Evolutionary conservation across 2,888 invertebrate genomes (phyloP).

Genomic region (Oscheius sp.): DNA sequence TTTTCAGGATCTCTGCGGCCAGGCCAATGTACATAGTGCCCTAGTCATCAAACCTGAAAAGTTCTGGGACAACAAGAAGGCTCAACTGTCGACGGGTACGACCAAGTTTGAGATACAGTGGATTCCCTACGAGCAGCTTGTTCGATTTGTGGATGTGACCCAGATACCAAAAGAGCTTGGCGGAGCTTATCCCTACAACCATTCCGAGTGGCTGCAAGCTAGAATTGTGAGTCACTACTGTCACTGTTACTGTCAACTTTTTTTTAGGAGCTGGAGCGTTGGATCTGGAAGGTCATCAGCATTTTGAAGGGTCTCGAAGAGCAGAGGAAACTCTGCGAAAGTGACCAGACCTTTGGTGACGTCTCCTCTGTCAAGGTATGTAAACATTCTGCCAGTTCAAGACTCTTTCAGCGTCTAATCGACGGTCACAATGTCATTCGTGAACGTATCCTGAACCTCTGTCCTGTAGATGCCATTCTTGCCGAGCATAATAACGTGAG

Average conservation of each 20-base stretch:
- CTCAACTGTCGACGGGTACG: constrained; percentile 76
- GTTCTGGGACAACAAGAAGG: constrained; percentile 99
- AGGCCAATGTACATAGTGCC: constrained; percentile 84
- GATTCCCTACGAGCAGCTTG: constrained; percentile 93
- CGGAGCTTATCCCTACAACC: constrained; percentile 88
- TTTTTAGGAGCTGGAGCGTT: constrained; percentile 86
- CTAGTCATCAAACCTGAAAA: constrained; percentile 98
- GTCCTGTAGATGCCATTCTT: constrained; percentile 90
- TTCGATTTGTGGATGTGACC: constrained; percentile 90
- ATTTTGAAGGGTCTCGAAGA: constrained; percentile 51
- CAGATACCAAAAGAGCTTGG: constrained; percentile 94
- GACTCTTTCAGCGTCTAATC: constrained; percentile 16
- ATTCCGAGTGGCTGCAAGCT: constrained; percentile 95
- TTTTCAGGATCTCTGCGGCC: constrained; percentile 91
- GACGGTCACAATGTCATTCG: constrained; percentile 22
- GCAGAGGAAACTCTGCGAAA: constrained; percentile 82
- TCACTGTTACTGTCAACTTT: neutral
- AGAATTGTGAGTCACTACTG: constrained; percentile 78
- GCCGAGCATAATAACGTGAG: constrained; percentile 82
- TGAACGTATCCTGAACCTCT: constrained; percentile 85
- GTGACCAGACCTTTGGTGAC: constrained; percentile 90
- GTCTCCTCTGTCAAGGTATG: constrained; percentile 87
- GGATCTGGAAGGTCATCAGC: constrained; percentile 94
- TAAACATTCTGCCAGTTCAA: neutral
- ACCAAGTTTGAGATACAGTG: constrained; percentile 84